phyloP scores from a whole-genome alignment of 2,797 vertebrate genomes.

The Alectoris magna region DNA sequence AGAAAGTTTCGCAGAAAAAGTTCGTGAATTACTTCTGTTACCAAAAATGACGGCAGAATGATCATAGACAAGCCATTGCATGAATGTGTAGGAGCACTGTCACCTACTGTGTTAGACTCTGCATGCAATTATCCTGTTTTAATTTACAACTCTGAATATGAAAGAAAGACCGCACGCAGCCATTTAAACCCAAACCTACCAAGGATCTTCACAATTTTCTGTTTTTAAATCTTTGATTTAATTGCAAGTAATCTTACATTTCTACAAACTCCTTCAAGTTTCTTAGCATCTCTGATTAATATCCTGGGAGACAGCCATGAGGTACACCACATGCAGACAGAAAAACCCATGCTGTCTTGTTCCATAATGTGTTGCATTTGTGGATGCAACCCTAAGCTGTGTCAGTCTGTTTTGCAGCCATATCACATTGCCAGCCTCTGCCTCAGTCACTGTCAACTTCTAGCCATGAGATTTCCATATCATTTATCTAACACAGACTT shows the following conservation, averaged over 20 bases:
- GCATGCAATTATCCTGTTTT: background rate
- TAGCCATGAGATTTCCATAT: background rate
- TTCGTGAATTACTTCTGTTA: background rate
- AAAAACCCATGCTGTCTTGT: background rate
- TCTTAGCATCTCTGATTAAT: background rate
- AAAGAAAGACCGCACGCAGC: background rate
- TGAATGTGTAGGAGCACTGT: background rate
- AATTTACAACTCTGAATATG: background rate
- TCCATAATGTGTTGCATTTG: background rate
- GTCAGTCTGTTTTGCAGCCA: background rate
- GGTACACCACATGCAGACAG: background rate
- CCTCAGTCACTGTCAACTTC: constrained; percentile 1
- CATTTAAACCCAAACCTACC: background rate
- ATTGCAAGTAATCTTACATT: background rate
- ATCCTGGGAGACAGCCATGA: background rate
- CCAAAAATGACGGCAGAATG: background rate
- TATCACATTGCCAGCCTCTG: background rate
- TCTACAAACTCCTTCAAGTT: background rate
- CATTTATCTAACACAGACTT: background rate
- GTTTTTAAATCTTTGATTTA: background rate
- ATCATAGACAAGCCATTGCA: background rate
- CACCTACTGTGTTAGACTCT: background rate
- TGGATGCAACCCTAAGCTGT: background rate
- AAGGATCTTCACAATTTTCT: background rate
- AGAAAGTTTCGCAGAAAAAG: background rate